Percentiles rank a stretch among this genome's conserved stretches.
These are phyloP conservation scores for Paralichthys olivaceus DNA, from an alignment of 2,113 vertebrate genomes.

Conservation along the genomic window DNA sequence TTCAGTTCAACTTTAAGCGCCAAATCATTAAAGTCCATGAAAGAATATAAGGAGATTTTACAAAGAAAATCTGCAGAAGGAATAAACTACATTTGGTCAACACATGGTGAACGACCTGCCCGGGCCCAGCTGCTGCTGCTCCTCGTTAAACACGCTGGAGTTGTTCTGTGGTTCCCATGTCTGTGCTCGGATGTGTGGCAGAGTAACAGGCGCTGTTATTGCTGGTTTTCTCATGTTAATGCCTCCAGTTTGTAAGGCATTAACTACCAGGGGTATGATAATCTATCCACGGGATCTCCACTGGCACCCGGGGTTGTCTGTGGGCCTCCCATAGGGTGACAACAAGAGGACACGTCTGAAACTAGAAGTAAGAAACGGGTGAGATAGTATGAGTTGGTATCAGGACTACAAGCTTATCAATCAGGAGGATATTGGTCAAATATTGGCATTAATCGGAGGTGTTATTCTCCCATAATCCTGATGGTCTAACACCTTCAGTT, in stretches of 20 bases:
- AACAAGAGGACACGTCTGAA: conserved; percentile 12
- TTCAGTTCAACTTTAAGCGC: too few relatives aligned
- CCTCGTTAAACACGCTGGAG: not conserved
- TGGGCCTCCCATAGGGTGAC: conserved; percentile 33
- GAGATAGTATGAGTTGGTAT: not conserved
- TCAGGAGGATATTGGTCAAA: not conserved
- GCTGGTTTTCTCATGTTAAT: conserved; percentile 77
- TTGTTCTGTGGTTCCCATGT: conserved; percentile 9
- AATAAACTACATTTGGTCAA: too few relatives aligned
- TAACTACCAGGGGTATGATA: conserved; percentile 46
- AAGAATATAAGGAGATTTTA: too few relatives aligned
- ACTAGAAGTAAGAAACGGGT: not conserved
- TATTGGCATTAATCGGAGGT: not conserved
- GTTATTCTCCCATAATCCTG: too few relatives aligned
- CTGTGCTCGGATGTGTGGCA: conserved; percentile 17
- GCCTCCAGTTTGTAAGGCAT: conserved; percentile 66
- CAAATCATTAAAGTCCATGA: too few relatives aligned
- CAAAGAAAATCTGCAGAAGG: too few relatives aligned
- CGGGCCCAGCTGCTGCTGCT: not conserved
- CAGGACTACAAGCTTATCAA: not conserved
- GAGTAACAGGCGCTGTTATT: conserved; percentile 42
- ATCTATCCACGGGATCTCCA: conserved; percentile 70
- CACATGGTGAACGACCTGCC: too few relatives aligned
- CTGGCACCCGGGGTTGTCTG: conserved; percentile 39
- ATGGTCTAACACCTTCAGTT: conserved; percentile 15